Conservation (phyloP, 2,113 vertebrate genomes). For the Trogon melanurus region DNA sequence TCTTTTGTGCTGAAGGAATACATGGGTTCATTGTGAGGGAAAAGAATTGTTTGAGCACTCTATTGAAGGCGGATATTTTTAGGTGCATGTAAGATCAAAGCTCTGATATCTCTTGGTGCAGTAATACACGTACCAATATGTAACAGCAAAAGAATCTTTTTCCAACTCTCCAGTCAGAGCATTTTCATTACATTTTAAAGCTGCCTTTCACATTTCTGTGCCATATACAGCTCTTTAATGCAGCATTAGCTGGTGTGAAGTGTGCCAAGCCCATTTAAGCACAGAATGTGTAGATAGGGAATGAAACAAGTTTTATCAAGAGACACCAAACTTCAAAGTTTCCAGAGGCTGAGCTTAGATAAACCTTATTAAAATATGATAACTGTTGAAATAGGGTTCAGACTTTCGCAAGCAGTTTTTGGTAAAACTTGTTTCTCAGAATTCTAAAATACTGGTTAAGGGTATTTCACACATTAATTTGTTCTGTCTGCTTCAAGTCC, state of each 20-base stretch:
- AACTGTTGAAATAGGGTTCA: constrained; percentile 26
- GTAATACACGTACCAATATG: constrained; percentile 57
- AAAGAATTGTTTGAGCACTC: constrained; percentile 58
- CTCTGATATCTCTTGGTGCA: constrained; percentile 70
- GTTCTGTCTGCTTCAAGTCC: constrained; percentile 60
- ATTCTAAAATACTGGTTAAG: constrained; percentile 37
- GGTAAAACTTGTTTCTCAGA: constrained; percentile 47
- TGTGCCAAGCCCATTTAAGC: constrained; percentile 37
- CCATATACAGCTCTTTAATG: constrained; percentile 35
- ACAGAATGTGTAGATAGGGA: not conserved
- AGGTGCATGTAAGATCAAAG: constrained; percentile 55
- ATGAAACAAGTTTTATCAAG: constrained; percentile 56
- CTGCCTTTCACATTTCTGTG: constrained; percentile 57
- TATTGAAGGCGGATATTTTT: constrained; percentile 66
- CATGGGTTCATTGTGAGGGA: constrained; percentile 49
- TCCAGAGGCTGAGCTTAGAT: constrained; percentile 53
- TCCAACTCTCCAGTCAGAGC: constrained; percentile 54
- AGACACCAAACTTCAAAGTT: constrained; percentile 41
- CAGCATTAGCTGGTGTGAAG: constrained; percentile 37
- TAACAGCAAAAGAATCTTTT: constrained; percentile 56
- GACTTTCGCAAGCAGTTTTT: constrained; percentile 30
- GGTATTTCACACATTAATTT: constrained; percentile 60
- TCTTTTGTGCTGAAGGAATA: constrained; percentile 55
- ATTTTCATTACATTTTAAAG: constrained; percentile 67
- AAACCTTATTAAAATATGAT: constrained; percentile 55